Conservation (phyloP, 2,888 invertebrate genomes). For the Aphidius colemani region DNA sequence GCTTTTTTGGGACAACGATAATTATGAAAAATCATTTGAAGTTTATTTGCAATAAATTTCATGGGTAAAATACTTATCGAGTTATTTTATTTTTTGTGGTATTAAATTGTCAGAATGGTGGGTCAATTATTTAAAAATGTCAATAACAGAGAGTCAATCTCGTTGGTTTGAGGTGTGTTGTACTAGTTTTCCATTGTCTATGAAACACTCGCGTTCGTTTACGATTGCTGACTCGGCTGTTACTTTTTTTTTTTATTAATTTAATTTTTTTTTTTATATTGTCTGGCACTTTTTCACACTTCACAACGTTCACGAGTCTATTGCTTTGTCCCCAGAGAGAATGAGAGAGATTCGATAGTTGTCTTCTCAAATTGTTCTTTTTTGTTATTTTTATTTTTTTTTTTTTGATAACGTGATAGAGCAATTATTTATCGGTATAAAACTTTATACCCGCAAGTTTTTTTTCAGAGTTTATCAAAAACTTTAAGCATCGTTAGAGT, state of each 20-base stretch:
- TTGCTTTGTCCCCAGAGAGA: conserved; percentile 6
- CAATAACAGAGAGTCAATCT: conserved; percentile 30
- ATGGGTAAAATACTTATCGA: too few relatives aligned
- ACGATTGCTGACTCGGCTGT: conserved; percentile 27
- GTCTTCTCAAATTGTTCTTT: conserved; percentile 3
- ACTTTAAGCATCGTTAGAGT: too few relatives aligned
- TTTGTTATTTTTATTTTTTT: not conserved
- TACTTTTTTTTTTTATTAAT: conserved; percentile 22
- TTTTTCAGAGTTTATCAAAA: too few relatives aligned
- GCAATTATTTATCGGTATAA: too few relatives aligned
- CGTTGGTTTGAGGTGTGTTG: not conserved
- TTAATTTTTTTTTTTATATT: too few relatives aligned
- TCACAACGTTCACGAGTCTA: conserved; percentile 7
- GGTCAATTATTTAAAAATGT: conserved; percentile 33
- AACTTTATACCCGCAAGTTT: too few relatives aligned
- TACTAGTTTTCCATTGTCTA: conserved; percentile 1
- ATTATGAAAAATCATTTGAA: too few relatives aligned
- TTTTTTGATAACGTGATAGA: too few relatives aligned
- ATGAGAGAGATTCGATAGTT: not conserved
- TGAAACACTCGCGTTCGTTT: conserved; percentile 18
- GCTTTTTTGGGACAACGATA: too few relatives aligned
- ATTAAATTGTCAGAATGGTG: conserved; percentile 18
- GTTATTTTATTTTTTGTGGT: too few relatives aligned
- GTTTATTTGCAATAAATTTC: too few relatives aligned
- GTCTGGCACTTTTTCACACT: conserved; percentile 18